These are phyloP conservation scores for Cabera pusaria DNA, from an alignment of 2,888 invertebrate genomes.

Conservation along the genomic window DNA sequence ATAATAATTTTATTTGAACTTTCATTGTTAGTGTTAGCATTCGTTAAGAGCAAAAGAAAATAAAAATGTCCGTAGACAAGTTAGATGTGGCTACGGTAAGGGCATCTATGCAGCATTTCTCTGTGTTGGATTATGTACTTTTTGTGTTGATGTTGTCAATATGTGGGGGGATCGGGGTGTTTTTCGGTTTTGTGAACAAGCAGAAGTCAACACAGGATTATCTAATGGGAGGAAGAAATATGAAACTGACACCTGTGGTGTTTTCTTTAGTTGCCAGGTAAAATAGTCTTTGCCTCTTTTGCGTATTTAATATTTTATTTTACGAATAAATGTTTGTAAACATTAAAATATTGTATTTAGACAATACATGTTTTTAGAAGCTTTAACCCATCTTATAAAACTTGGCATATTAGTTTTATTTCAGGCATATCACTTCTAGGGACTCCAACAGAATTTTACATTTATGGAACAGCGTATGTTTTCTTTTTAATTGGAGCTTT, in stretches of 20 bases:
- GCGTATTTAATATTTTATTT: too few relatives aligned
- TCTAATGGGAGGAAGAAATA: constrained; percentile 90
- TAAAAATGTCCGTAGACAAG: constrained; percentile 42
- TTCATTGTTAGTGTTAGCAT: too few relatives aligned
- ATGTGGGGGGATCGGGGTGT: constrained; percentile 90
- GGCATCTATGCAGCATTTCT: constrained; percentile 69
- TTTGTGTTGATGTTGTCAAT: constrained; percentile 87
- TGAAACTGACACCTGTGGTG: constrained; percentile 90
- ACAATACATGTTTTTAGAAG: too few relatives aligned
- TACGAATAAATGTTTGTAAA: too few relatives aligned
- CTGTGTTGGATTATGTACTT: constrained; percentile 85
- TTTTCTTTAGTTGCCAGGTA: constrained; percentile 92
- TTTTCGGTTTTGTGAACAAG: constrained; percentile 89
- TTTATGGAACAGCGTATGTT: constrained; percentile 89
- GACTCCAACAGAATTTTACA: constrained; percentile 90
- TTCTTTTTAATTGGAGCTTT: constrained; percentile 85
- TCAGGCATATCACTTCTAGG: constrained; percentile 91
- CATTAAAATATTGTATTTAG: too few relatives aligned
- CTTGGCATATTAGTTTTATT: constrained; percentile 87
- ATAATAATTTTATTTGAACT: too few relatives aligned
- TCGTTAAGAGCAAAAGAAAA: background rate
- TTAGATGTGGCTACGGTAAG: constrained; percentile 51
- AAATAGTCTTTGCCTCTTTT: too few relatives aligned
- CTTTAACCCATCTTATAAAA: constrained; percentile 6
- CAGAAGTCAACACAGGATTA: constrained; percentile 86